Evolutionary conservation across 2,113 vertebrate species (phyloP).

Genomic region (Carlito syrichta): DNA sequence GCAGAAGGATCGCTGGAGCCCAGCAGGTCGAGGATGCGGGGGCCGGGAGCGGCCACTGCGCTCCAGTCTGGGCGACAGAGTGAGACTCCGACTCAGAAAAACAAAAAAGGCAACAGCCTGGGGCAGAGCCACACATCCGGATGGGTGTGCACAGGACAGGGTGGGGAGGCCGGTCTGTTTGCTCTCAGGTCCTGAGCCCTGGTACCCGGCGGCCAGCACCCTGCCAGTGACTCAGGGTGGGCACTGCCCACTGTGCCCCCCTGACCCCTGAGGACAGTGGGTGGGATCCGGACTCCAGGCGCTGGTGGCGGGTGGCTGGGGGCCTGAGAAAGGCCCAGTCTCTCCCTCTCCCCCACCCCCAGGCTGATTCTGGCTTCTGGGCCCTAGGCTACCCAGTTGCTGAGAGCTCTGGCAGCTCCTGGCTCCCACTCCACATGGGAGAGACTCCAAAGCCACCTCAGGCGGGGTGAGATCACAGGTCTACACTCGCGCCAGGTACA

Average conservation of each 20-base stretch:
- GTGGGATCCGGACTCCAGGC: too few species aligned
- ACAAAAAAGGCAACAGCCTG: background rate
- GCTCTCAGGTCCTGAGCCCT: background rate
- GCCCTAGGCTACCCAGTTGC: rapidly evolving
- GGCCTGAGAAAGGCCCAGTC: background rate
- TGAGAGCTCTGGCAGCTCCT: rapidly evolving
- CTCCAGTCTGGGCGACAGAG: too few species aligned
- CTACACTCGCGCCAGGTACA: rapidly evolving
- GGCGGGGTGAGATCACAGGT: background rate
- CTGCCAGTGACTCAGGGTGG: rapidly evolving
- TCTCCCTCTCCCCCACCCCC: background rate
- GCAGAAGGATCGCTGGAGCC: too few species aligned
- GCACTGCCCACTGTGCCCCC: rapidly evolving
- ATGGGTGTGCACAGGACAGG: background rate
- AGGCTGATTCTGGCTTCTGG: background rate
- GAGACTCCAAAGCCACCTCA: background rate
- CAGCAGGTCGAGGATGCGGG: too few species aligned
- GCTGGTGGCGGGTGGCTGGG: rapidly evolving
- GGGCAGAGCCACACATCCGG: background rate
- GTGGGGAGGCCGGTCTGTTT: background rate
- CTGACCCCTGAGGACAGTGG: background rate
- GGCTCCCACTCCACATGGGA: rapidly evolving
- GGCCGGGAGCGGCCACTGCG: too few species aligned
- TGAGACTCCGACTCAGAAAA: too few species aligned
- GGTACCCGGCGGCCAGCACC: background rate